Conservation (phyloP, 1,140 invertebrate genomes). For the Acyrthosiphon pisum region DNA sequence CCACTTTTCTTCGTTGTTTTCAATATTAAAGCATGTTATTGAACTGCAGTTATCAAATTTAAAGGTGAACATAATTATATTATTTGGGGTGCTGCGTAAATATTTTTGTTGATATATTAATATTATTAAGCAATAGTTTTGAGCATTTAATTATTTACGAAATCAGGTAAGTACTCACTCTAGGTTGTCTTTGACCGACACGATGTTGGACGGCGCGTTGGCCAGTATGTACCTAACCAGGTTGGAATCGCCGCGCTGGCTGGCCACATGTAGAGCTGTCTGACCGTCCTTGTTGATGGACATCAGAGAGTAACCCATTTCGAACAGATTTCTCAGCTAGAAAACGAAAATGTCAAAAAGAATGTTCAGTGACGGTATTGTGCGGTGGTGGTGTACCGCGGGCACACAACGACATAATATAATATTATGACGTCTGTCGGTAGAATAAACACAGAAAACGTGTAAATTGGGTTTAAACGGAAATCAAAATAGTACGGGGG, state of each 20-base stretch:
- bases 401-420: neutral
- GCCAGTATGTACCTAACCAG: slow-evolving; percentile 89
- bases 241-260: slow-evolving; percentile 85
- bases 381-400: neutral
- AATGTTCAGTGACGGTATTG: neutral
- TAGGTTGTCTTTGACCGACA: slow-evolving; percentile 88
- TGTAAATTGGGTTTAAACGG: neutral
- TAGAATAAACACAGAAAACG: neutral
- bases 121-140: too few species aligned
- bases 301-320: slow-evolving; percentile 82
- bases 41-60: too few species aligned
- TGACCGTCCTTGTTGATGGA: slow-evolving; percentile 86
- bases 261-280: slow-evolving; percentile 87
- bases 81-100: too few species aligned
- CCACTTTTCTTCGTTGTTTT: too few species aligned
- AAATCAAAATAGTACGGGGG: slow-evolving; percentile 12
- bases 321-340: slow-evolving; percentile 81
- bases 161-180: slow-evolving; percentile 70
- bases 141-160: too few species aligned
- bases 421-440: neutral
- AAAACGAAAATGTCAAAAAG: neutral
- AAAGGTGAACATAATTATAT: too few species aligned
- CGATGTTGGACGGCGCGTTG: slow-evolving; percentile 79
- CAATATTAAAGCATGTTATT: too few species aligned
- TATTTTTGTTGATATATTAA: too few species aligned